Evolutionary conservation across 2,888 invertebrate genomes (phyloP).

Genomic region (Hydraecia micacea): DNA sequence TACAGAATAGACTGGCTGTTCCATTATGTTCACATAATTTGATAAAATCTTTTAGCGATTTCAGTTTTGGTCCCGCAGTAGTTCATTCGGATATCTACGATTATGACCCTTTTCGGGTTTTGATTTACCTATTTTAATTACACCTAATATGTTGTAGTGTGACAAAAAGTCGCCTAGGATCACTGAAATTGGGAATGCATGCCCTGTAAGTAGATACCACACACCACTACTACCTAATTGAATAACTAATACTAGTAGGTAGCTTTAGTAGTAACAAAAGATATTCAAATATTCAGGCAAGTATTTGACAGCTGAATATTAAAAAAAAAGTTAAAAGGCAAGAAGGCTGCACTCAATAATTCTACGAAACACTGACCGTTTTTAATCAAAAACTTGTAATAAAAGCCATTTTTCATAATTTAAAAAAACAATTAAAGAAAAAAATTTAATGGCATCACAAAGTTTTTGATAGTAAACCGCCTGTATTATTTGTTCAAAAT

Average conservation of each 20-base stretch:
- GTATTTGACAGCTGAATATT: neutral
- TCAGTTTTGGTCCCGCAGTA: neutral
- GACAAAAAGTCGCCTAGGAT: neutral
- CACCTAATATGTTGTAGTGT: neutral
- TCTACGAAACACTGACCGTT: neutral
- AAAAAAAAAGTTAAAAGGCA: neutral
- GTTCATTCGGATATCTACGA: no score
- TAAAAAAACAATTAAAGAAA: neutral
- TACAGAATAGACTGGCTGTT: neutral
- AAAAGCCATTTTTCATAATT: slow-evolving; percentile 3
- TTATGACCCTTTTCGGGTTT: neutral
- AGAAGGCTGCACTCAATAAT: neutral
- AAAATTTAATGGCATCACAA: neutral
- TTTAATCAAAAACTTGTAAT: neutral
- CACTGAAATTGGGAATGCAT: neutral
- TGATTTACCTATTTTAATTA: neutral
- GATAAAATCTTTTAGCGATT: no score
- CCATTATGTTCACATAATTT: no score
- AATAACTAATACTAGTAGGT: neutral
- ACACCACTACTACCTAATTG: neutral
- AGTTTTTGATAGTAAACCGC: slow-evolving; percentile 11
- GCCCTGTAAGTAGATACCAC: neutral
- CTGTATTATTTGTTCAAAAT: neutral
- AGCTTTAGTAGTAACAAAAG: neutral
- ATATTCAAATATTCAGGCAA: neutral